These are phyloP conservation scores for Lepidostoma basale DNA, from an alignment of 1,140 invertebrate genomes.

Conservation along the genomic window DNA sequence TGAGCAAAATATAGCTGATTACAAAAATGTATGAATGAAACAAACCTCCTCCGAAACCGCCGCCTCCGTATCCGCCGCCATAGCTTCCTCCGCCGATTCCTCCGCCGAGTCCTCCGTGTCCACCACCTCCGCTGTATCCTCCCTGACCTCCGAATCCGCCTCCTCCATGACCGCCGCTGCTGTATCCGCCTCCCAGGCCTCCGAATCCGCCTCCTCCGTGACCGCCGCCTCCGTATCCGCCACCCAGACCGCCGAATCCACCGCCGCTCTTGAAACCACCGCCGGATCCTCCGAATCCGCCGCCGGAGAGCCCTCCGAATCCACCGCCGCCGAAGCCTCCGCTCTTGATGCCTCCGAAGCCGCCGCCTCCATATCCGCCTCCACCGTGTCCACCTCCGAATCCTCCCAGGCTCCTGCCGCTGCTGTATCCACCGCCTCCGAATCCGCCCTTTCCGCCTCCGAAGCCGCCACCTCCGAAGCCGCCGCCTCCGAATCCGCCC, in stretches of 20 bases:
- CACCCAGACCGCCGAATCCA: constrained; percentile 14
- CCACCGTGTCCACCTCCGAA: constrained; percentile 8
- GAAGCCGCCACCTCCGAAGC: constrained; percentile 14
- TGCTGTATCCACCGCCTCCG: no score
- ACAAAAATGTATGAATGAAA: not conserved
- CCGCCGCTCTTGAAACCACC: constrained; percentile 15
- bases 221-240: not conserved
- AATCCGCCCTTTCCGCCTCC: constrained; percentile 21
- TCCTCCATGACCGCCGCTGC: not conserved
- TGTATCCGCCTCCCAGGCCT: not conserved
- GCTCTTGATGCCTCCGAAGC: constrained; percentile 21
- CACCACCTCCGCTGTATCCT: constrained; percentile 1
- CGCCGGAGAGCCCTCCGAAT: constrained; percentile 24
- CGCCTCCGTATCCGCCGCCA: constrained; percentile 13
- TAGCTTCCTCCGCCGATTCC: constrained; percentile 4
- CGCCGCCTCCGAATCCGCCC: constrained; percentile 17
- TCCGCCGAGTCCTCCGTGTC: constrained; percentile 19
- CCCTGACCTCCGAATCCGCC: constrained; percentile 14
- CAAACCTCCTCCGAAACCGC: constrained; percentile 1
- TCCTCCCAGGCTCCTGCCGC: constrained; percentile 14
- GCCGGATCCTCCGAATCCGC: constrained; percentile 19
- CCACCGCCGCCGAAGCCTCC: constrained; percentile 24
- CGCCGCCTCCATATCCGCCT: constrained; percentile 8
- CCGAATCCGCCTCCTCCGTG: constrained; percentile 23
- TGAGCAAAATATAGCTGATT: not conserved